A percentile compares a stretch with the other conserved stretches of the same genome.
phyloP scores from a whole-genome alignment of 2,113 vertebrate genomes.

The Macquaria ambigua region DNA sequence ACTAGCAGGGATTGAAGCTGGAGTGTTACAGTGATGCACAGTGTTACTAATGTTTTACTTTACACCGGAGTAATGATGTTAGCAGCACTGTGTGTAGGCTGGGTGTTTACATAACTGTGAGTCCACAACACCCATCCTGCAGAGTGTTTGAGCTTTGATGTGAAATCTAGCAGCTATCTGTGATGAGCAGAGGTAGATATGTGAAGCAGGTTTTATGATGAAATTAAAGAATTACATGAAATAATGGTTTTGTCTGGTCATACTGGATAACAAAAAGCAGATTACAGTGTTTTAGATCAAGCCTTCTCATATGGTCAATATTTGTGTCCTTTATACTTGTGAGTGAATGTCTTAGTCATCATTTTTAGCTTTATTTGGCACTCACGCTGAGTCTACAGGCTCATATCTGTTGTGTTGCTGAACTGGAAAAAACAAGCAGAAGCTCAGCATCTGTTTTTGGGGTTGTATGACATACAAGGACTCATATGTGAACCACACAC shows the following conservation, averaged over 20 bases:
- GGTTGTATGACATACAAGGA: conserved; percentile 7
- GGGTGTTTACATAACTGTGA: conserved; percentile 61
- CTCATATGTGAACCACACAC: conserved; percentile 22
- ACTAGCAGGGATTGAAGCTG: background rate
- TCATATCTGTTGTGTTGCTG: background rate
- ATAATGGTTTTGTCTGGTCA: background rate
- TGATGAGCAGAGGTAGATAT: background rate
- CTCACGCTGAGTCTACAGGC: background rate
- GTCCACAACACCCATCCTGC: conserved; percentile 13
- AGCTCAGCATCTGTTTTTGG: background rate
- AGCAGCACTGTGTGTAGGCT: conserved; percentile 51
- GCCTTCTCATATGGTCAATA: background rate
- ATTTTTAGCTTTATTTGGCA: background rate
- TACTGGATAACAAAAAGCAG: background rate
- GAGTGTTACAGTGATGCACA: conserved; percentile 11
- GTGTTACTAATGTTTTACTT: conserved; percentile 49
- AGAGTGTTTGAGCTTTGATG: background rate
- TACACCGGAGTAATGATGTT: conserved; percentile 43
- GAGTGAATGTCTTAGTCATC: background rate
- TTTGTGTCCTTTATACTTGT: background rate
- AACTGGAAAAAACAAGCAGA: conserved; percentile 9
- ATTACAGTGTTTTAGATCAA: background rate
- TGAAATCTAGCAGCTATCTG: conserved; percentile 7
- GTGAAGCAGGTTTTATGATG: background rate
- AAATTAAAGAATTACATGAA: background rate